phyloP scores from a whole-genome alignment of 2,888 invertebrate genomes.

The Rotaria macrura region DNA sequence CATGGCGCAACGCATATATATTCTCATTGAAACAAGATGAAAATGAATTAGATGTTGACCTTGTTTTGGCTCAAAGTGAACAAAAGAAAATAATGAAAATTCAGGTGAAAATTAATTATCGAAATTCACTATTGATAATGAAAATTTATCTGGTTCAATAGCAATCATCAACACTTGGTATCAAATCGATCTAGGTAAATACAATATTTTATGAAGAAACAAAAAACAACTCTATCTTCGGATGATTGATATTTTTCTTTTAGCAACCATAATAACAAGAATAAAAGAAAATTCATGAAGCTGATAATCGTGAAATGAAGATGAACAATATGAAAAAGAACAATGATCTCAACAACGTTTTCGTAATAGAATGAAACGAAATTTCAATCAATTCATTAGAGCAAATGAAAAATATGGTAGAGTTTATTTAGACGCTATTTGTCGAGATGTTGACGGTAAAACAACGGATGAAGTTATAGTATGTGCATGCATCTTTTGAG shows the following conservation, averaged over 20 bases:
- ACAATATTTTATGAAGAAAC: no score
- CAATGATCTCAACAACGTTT: constrained; percentile 83
- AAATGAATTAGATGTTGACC: constrained; percentile 89
- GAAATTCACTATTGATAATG: constrained; percentile 81
- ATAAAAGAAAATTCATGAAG: constrained; percentile 89
- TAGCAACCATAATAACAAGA: constrained; percentile 96
- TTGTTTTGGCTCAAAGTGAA: constrained; percentile 80
- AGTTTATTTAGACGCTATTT: constrained; percentile 91
- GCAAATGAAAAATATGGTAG: constrained; percentile 93
- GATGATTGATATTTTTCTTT: constrained; percentile 48
- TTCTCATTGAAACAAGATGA: constrained; percentile 79
- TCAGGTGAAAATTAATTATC: constrained; percentile 81
- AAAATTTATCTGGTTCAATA: not conserved
- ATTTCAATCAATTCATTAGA: constrained; percentile 97
- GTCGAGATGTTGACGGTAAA: constrained; percentile 84
- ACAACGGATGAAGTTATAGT: constrained; percentile 67
- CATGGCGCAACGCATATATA: constrained; percentile 89
- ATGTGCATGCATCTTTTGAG: constrained; percentile 96
- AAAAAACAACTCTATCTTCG: no score
- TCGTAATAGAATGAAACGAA: constrained; percentile 91
- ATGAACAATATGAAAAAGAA: constrained; percentile 81
- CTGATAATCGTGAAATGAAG: constrained; percentile 77
- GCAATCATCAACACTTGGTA: constrained; percentile 24
- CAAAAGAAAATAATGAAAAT: constrained; percentile 66
- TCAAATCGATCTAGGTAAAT: constrained; percentile 33